Base-by-base conservation (phyloP, 92 coral and sea anemone species). In the Chrysogorgia sp. region DNA sequence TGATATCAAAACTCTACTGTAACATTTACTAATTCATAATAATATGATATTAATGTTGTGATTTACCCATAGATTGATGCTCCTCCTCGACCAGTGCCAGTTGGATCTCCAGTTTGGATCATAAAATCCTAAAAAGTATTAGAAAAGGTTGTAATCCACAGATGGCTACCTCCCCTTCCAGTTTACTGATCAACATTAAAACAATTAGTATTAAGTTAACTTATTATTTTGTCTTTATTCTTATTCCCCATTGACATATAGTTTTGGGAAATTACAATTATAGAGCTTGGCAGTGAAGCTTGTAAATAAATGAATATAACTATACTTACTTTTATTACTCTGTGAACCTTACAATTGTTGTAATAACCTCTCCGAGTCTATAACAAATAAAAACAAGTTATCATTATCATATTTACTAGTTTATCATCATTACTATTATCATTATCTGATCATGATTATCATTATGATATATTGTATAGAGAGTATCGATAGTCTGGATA, bases 41-140 rank as follows among this genome's bases (percentile, higher is more conserved):
- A 15, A 23, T 20, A n/a, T 8, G 58, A 71, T 34, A 55, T 55
- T 58, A 80, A 68, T 33, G 49, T 7, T 32, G 2, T 6, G 29
- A 21, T 88, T 80, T 63, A 96, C 99, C 99, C 99, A 85, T 91
- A 96, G 20, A 96, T 80, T 24, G 99, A 96, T 3, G 99, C 99
- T 24, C 99, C 99, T 35, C 99, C 99, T 45, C 90, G 68, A 0
- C 99, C 99, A 49, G 99, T 92, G 8, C 97, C 99, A 15, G 97
- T 96, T 15, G 99, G 99, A 75, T 96, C 99, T 29, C 99, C 99
- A 72, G 96, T 88, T 61, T 96, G 99, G 67, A 96, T 89, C 99
- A 96, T 96, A 40, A 96, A 96, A 84, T 88, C 90, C 97, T 96
- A 64, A 63, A 52, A 47, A 6, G 53, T 7, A 47, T 47, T 47